A percentile compares a stretch with the other conserved stretches of the same genome.
These are phyloP conservation scores for Sandelia bainsii DNA, from an alignment of 2,797 vertebrate species.

Conservation along the genomic window DNA sequence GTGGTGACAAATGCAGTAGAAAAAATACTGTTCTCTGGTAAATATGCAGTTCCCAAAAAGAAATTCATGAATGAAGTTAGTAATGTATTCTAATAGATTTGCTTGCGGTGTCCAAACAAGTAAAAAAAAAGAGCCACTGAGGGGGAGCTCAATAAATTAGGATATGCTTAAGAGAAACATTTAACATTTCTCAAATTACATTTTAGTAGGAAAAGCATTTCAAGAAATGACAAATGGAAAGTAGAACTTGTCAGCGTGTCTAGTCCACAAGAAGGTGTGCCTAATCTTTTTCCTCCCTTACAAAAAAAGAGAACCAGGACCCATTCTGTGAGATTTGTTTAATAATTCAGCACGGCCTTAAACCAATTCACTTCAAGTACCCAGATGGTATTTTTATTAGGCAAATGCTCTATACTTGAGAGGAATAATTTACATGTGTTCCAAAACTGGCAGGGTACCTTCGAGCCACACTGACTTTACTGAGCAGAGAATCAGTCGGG, in stretches of 20 bases:
- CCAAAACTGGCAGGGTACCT: conserved; percentile 65
- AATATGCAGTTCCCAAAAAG: conserved; percentile 30
- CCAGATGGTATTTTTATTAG: conserved; percentile 84
- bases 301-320: conserved; percentile 65
- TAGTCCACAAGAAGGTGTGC: conserved; percentile 42
- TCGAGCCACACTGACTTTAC: conserved; percentile 51
- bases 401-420: conserved; percentile 76
- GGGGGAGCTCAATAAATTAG: not conserved
- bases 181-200: conserved; percentile 12
- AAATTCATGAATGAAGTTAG: conserved; percentile 11
- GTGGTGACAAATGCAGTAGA: conserved; percentile 33
- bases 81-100: conserved; percentile 23
- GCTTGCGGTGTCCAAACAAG: conserved; percentile 7
- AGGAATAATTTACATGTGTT: conserved; percentile 76
- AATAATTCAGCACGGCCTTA: conserved; percentile 80
- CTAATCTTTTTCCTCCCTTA: conserved; percentile 33
- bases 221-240: conserved; percentile 48
- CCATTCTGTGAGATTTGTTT: conserved; percentile 74
- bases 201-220: conserved; percentile 22
- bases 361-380: conserved; percentile 79
- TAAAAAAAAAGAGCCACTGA: not conserved
- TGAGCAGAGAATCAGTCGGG: conserved; percentile 50
- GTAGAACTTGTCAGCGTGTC: conserved; percentile 27
- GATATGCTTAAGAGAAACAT: conserved; percentile 3
- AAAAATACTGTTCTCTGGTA: conserved; percentile 11